Evolutionary conservation across 2,797 vertebrate genomes (phyloP), one percentile per base, ranked within the genome.

Genomic region (Amblyraja radiata): DNA sequence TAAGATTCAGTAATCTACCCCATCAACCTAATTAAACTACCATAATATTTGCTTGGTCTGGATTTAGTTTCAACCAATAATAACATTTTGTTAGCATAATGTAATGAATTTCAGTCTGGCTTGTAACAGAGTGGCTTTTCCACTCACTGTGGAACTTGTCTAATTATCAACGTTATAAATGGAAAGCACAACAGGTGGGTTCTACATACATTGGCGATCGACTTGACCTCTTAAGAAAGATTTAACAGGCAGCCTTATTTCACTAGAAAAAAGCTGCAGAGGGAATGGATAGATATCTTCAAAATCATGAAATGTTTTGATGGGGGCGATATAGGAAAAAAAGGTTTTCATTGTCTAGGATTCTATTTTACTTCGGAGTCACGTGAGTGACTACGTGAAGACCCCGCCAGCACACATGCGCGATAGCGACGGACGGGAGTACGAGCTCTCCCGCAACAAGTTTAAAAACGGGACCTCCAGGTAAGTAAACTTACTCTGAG

Each of bases 41-140:
- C 16, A 36, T 36, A 36, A n/a, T 8, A 88, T 88, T 88, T 88
- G n/a, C n/a, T 68, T 88, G 7, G n/a, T 2, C 84, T 36, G 61
- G 61, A 88, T 61, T 83, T 86, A 18, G 68, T 63, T 18, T n/a
- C 61, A 68, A 63, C 32, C 11, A 68, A 68, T 65, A n/a, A 18
- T 16, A 88, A 68, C 16, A 63, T 9, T 8, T 88, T 28, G 13
- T 32, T 6, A 5, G 61, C 61, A 0, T 39, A 65, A 65, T 32
- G n/a, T 88, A 65, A 46, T n/a, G 36, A 88, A n/a, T 88, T 88
- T 68, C n/a, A n/a, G n/a, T n/a, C 84, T 88, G n/a, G 14, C 16
- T 88, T 16, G 28, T 88, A 88, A 88, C 13, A 9, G 32, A 1
- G 0, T 65, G 36, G n/a, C 13, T 86, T 63, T 11, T 28, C 58